Conservation (phyloP, 2,797 vertebrate species). For the Danio aesculapii region DNA sequence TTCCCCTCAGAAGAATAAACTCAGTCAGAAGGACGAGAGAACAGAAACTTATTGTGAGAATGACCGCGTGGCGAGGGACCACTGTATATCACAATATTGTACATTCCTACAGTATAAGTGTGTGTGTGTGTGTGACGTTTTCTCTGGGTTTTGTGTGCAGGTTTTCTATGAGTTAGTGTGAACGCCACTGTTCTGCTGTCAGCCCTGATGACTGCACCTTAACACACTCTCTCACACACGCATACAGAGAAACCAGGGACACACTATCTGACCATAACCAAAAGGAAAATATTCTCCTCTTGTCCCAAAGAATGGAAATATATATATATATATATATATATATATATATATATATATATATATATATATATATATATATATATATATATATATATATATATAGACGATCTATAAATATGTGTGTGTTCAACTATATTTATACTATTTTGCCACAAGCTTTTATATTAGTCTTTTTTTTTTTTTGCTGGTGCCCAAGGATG, state of each 20-base stretch:
- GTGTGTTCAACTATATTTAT: slow-evolving; percentile 58
- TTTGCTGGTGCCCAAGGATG: slow-evolving; percentile 46
- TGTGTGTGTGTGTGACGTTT: background rate
- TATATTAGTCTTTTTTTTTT: slow-evolving; percentile 49
- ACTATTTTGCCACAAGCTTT: slow-evolving; percentile 53
- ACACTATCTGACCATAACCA: slow-evolving; percentile 55
- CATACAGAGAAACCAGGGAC: slow-evolving; percentile 45
- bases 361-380: background rate
- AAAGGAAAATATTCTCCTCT: slow-evolving; percentile 56
- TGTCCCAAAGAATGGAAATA: slow-evolving; percentile 47
- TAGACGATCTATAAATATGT: background rate
- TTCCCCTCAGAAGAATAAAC: too few species aligned
- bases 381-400: slow-evolving; percentile 4
- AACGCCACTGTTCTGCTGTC: background rate
- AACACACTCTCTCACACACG: slow-evolving; percentile 29
- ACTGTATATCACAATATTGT: too few species aligned
- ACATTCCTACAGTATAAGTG: too few species aligned
- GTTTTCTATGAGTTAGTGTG: slow-evolving; percentile 56
- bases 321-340: slow-evolving; percentile 40
- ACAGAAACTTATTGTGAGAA: too few species aligned
- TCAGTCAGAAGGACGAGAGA: too few species aligned
- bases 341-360: too few species aligned
- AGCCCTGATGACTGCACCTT: slow-evolving; percentile 48
- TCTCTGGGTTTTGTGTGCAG: slow-evolving; percentile 26
- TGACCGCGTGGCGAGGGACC: too few species aligned